A percentile compares a stretch with the other conserved stretches of the same genome.
Conservation (phyloP, 2,888 invertebrate genomes). For the Diarsia mendica region DNA sequence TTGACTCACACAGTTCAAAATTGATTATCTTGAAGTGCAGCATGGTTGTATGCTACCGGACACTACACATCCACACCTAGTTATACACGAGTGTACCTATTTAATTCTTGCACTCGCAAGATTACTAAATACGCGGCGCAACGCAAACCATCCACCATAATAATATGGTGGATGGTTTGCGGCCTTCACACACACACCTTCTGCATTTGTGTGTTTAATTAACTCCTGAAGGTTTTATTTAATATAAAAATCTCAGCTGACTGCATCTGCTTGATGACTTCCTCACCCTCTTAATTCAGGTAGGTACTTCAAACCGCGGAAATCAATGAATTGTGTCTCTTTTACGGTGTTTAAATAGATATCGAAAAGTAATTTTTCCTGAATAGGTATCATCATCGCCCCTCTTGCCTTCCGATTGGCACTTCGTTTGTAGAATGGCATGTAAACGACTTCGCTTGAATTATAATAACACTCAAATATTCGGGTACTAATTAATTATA, state of each 20-base stretch:
- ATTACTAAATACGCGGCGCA: not conserved
- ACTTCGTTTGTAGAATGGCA: slow-evolving; percentile 25
- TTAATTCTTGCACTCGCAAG: too few relatives aligned
- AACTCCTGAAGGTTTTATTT: too few relatives aligned
- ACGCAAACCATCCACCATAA: too few relatives aligned
- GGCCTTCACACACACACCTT: too few relatives aligned
- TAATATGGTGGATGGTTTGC: too few relatives aligned
- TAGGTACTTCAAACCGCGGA: not conserved
- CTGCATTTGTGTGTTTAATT: not conserved
- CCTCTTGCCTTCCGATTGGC: slow-evolving; percentile 10
- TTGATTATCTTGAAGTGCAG: not conserved
- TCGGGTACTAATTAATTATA: slow-evolving; percentile 35
- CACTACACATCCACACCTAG: not conserved
- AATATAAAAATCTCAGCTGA: not conserved
- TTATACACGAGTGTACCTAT: too few relatives aligned
- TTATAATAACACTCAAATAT: slow-evolving; percentile 44
- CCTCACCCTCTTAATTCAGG: not conserved
- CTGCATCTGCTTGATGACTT: not conserved
- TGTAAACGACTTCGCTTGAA: slow-evolving; percentile 28
- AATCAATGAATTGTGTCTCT: not conserved
- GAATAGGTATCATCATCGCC: slow-evolving; percentile 9
- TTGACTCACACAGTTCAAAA: not conserved
- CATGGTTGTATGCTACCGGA: not conserved
- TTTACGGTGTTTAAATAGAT: slow-evolving; percentile 13
- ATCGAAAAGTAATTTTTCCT: slow-evolving; percentile 35